Evolutionary conservation across 1,140 invertebrate species (phyloP).

Genomic region (Drosophila tropicalis): DNA sequence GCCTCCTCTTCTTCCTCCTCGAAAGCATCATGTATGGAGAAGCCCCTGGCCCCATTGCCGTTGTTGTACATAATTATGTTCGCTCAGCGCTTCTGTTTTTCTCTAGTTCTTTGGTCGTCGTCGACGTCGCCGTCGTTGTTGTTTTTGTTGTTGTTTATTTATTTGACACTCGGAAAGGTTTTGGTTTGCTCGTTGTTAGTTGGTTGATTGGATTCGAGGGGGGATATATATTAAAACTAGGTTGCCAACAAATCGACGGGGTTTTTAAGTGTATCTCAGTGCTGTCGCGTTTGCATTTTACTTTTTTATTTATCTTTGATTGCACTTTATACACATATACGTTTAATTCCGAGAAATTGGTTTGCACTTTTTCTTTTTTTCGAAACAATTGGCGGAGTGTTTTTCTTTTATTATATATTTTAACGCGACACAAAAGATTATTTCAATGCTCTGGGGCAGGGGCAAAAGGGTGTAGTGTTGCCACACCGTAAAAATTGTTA

Average conservation of each 20-base stretch:
- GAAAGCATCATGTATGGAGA: constrained; percentile 92
- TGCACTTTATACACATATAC: constrained; percentile 5
- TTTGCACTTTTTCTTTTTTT: constrained; percentile 10
- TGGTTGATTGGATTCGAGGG: background rate
- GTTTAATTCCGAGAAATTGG: constrained; percentile 14
- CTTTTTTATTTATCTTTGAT: constrained; percentile 44
- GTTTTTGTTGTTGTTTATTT: constrained; percentile 53
- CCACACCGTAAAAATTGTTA: background rate
- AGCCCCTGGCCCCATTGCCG: constrained; percentile 82
- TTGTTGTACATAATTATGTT: constrained; percentile 71
- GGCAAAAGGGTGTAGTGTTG: constrained; percentile 11
- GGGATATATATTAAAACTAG: constrained; percentile 38
- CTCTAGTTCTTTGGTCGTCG: constrained; percentile 16
- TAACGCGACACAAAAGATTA: constrained; percentile 21
- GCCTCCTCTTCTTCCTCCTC: constrained; percentile 92
- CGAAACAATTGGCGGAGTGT: constrained; percentile 2
- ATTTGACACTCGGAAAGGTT: constrained; percentile 26
- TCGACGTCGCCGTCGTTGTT: background rate
- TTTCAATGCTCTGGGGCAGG: constrained; percentile 4
- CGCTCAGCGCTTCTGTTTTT: constrained; percentile 28
- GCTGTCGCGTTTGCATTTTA: constrained; percentile 48
- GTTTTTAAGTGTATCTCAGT: constrained; percentile 30
- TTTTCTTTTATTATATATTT: constrained; percentile 21
- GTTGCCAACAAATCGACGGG: constrained; percentile 56
- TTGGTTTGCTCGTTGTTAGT: background rate